Base-by-base conservation (phyloP, 1,140 invertebrate genomes). In the Bombus ignitus region DNA sequence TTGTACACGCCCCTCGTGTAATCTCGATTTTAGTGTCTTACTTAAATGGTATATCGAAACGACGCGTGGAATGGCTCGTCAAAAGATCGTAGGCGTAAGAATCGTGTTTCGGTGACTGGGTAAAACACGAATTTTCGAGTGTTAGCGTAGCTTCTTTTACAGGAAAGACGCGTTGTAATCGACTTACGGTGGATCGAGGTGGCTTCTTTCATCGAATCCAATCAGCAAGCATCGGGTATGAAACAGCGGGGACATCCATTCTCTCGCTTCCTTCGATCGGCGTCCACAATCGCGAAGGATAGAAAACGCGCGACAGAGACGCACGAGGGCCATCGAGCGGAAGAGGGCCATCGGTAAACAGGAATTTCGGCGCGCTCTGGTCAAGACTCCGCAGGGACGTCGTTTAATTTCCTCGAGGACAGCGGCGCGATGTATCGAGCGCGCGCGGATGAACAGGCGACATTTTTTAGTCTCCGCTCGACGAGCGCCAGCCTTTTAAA, bases 21-120 rank as follows among this genome's bases (percentile, higher is more conserved):
- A 92, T 91, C 78, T 82, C 83, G 37, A 47, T 82, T 92, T 92
- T 92, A 93, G 62, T 87, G 84, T 92, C 84, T 90, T 83, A 87
- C 79, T 76, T 82, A 86, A 89, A 90, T 81, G 75, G 81, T 75
- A 76, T 65, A 68, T 62, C 42, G 35, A 28, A 68, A 73, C 66
- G 42, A 37, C 25, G 42, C 39, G 71, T 32, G 35, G 28, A 57
- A 85, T 66, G 12, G 71, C n/a, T 47, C 39, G 39, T 57, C 9
- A n/a, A 47, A 37, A 47, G 47, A 42, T 32, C 65, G 42, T 37
- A 42, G 47, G 18, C 28, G 3, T 37, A 18, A 28, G 5, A 65
- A 9, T 39, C 57, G 74, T 28, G 25, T 42, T 72, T 72, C 22
- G 44, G 32, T 13, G 18, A 68, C 18, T 68, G 47, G 6, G 2